Conservation (phyloP, 2,888 invertebrate genomes). For the Ctenicera cuprea region DNA sequence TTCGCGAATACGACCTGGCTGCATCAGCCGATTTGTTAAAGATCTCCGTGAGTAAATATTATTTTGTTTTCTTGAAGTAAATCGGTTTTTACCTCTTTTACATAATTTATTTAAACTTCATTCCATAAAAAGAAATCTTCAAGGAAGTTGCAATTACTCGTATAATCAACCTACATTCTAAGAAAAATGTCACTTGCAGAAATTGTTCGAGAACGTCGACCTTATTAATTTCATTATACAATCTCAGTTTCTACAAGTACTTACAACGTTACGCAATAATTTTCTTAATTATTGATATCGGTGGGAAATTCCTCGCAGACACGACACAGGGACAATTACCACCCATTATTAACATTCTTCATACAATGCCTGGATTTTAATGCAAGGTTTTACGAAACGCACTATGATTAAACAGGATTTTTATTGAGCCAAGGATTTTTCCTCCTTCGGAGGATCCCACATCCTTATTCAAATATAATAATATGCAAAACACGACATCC, state of each 20-base stretch:
- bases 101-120: no score
- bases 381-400: conserved; percentile 26
- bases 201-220: conserved; percentile 5
- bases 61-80: no score
- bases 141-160: not conserved
- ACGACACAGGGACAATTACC: conserved; percentile 8
- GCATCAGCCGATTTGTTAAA: no score
- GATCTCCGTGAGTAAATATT: no score
- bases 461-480: not conserved
- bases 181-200: conserved; percentile 10
- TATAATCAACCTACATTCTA: not conserved
- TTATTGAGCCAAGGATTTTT: conserved; percentile 18
- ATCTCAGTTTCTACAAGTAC: conserved; percentile 11
- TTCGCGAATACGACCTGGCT: no score
- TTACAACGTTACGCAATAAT: conserved; percentile 5
- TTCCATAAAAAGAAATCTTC: not conserved
- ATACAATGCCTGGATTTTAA: not conserved
- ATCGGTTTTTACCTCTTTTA: no score
- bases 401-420: not conserved
- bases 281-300: conserved; percentile 20
- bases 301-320: not conserved
- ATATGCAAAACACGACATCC: not conserved
- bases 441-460: conserved; percentile 6
- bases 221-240: conserved; percentile 19
- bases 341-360: conserved; percentile 7